Base-by-base conservation (phyloP, 2,113 vertebrate genomes). In the Progne subis region DNA sequence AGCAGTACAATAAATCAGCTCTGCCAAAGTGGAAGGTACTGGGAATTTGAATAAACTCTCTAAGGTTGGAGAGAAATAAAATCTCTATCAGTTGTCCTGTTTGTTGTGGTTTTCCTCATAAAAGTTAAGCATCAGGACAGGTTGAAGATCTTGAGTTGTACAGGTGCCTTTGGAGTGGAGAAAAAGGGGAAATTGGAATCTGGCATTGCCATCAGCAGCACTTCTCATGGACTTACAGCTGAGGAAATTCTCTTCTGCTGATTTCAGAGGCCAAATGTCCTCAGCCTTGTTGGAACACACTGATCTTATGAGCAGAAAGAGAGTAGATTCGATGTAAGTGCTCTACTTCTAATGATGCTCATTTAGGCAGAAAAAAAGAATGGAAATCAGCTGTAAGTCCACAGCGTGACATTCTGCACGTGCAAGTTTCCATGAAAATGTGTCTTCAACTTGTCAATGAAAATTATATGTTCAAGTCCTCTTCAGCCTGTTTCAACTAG, bases 271-370 rank as follows among this genome's bases (percentile, higher is more conserved):
- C 23, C 68, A 29, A 32, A 37, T 23, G 12, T 52, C 12, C 50
- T 86, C 19, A 55, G 31, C n/a, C 50, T 70, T 49, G 9, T 16
- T 44, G 64, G 21, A 81, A 57, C 29, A 52, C 8, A 4, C 18
- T 2, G 4, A 32, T n/a, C n/a, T 28, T 78, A 31, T 49, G 43
- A 65, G n/a, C 47, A 60, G 70, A 81, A 44, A 43, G 16, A 26
- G 43, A 53, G 19, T 15, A 69, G 32, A 17, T 32, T 82, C 26
- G 21, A 2, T 41, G 7, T 32, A 43, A 81, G 65, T 3, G 5
- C 60, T 80, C 13, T 0, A 0, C 68, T 88, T 59, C n/a, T 32
- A 49, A 21, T 0, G 1, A 17, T 32, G 14, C 12, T 34, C 11
- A 32, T 75, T 82, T 46, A 41, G 25, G 31, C 20, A 29, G 12